A percentile compares a stretch with the other conserved stretches of the same genome.
Conservation (phyloP, 2,113 vertebrate genomes). For the Zosterops lateralis region DNA sequence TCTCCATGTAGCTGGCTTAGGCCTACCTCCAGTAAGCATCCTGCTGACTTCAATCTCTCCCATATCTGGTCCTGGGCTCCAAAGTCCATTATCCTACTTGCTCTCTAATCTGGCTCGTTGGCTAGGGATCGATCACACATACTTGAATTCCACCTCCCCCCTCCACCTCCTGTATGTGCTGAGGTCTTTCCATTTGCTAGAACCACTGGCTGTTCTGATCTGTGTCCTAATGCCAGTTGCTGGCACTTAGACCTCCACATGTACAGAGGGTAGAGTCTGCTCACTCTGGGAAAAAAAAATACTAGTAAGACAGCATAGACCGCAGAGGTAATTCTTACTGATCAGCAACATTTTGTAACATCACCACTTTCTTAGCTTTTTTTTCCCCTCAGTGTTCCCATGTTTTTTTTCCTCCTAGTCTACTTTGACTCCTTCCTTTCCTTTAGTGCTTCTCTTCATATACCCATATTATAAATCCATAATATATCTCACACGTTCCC, state of each 20-base stretch:
- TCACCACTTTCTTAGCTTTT: accelerated
- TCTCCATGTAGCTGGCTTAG: background rate
- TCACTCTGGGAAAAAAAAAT: accelerated
- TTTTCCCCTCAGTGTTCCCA: accelerated
- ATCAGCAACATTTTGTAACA: background rate
- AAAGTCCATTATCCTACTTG: background rate
- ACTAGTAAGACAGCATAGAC: background rate
- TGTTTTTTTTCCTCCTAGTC: background rate
- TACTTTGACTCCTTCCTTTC: background rate
- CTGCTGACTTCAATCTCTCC: accelerated
- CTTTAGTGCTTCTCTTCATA: background rate
- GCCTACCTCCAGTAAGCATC: background rate
- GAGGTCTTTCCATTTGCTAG: background rate
- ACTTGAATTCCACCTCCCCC: background rate
- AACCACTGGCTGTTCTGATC: background rate
- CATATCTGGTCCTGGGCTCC: accelerated
- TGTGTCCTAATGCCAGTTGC: background rate
- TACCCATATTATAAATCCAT: background rate
- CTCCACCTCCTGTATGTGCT: background rate
- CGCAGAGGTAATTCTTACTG: background rate
- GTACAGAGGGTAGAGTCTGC: accelerated
- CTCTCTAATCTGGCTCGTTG: accelerated
- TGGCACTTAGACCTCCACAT: background rate
- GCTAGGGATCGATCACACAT: accelerated
- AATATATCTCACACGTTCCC: accelerated